Percentiles rank a stretch among this genome's conserved stretches.
These are phyloP conservation scores for Gortyna flavago DNA, from an alignment of 2,888 invertebrate genomes.

Conservation along the genomic window DNA sequence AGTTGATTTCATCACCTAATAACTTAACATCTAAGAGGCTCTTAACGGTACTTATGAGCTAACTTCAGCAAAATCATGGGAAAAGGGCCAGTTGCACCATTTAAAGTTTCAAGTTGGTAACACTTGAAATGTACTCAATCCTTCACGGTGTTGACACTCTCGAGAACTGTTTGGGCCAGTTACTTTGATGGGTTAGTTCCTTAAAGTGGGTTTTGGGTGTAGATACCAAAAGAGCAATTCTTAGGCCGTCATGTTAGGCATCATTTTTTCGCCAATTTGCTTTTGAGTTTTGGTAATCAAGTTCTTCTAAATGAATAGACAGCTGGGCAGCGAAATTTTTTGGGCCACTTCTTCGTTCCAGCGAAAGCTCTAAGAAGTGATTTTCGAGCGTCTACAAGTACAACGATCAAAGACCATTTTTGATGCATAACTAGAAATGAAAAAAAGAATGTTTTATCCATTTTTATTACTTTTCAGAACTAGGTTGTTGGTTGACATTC, in stretches of 20 bases:
- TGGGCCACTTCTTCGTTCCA: neutral
- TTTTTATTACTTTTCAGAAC: neutral
- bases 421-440: too few species aligned
- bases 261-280: neutral
- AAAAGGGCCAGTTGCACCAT: conserved; percentile 21
- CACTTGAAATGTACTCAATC: conserved; percentile 37
- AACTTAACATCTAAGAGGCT: conserved; percentile 31
- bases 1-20: conserved; percentile 20
- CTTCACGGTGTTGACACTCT: conserved; percentile 17
- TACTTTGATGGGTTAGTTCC: neutral
- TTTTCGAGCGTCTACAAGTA: neutral
- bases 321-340: neutral
- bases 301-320: neutral
- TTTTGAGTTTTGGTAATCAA: neutral
- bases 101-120: conserved; percentile 47
- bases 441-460: neutral
- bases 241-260: neutral
- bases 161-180: conserved; percentile 9
- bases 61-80: conserved; percentile 30
- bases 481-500: neutral
- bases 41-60: conserved; percentile 27
- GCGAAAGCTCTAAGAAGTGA: neutral
- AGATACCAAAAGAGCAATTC: conserved; percentile 1
- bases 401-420: neutral
- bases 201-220: neutral